Evolutionary conservation across 2,888 invertebrate genomes (phyloP), one percentile per base, ranked within the genome.

Genomic region (Scelioninae gen. 2): DNA sequence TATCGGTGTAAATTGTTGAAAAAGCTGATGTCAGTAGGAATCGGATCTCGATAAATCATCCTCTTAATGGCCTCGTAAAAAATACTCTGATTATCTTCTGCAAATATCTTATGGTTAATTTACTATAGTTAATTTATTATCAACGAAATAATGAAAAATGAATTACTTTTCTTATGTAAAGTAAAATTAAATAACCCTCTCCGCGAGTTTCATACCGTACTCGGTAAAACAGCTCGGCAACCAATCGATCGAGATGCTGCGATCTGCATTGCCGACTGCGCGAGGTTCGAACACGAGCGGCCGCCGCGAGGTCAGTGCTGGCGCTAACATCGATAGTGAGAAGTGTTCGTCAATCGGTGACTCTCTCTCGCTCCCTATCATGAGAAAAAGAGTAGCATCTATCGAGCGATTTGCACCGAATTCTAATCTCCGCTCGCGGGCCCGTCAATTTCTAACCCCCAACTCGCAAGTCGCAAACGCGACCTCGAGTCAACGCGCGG

Each of bases 361-460:
- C 19, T 15, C 18, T 57, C 61, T 46, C 52, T 63, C 22, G 31
- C 48, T 65, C 41, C 11, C 45, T 60, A 45, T 61, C 48, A 53
- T 53, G 61, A 37, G 39, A 61, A 53, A 46, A 53, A 39, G 53
- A 16, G 45, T 15, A 41, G 50, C 15, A 39, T 43, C 46, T 28
- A 69, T 46, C 22, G 53, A 61, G 15, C 39, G 16, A 61, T 37
- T 39, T 48, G 15, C 28, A 37, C 39, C 22, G 39, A 28, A 33
- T 52, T 43, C 28, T 22, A 28, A 37, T 16, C 16, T 41, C 11
- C n/a, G 33, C 33, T n/a, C 33, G 11, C 16, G 16, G 19, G 11
- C 10, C 31, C 18, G 28, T 61, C 39, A 41, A 53, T 18, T 55
- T 46, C 18, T 57, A 67, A 50, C 57, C 57, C 50, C 35, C 13